A percentile compares a stretch with the other conserved stretches of the same genome.
phyloP scores from a whole-genome alignment of 2,113 vertebrate species.

The Burhinus bistriatus region DNA sequence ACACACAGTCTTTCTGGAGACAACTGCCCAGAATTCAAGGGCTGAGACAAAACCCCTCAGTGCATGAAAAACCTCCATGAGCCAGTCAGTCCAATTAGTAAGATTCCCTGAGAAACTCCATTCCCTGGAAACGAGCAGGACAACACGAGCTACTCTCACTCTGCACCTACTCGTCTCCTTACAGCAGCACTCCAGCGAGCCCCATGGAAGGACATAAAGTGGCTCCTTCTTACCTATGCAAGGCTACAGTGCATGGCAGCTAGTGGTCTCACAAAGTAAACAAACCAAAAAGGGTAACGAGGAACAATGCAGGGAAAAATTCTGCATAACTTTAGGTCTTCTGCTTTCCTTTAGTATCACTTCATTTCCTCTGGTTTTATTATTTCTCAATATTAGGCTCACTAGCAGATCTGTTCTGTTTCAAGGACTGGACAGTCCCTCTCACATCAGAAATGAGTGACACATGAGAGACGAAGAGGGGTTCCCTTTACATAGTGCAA shows the following conservation, averaged over 20 bases:
- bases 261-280: background rate
- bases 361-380: background rate
- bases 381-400: background rate
- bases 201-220: background rate
- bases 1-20: background rate
- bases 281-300: background rate
- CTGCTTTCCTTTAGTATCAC: background rate
- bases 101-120: background rate
- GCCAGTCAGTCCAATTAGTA: background rate
- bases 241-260: background rate
- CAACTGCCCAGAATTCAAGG: background rate
- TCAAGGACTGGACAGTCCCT: background rate
- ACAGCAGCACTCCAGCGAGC: background rate
- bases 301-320: background rate
- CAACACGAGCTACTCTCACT: background rate
- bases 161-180: accelerated
- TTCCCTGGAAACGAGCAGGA: background rate
- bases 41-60: background rate
- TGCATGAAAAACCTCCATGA: background rate
- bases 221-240: background rate
- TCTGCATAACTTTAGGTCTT: background rate
- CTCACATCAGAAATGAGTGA: background rate
- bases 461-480: accelerated
- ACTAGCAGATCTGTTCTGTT: background rate
- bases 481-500: background rate